A percentile compares a stretch with the other conserved stretches of the same genome.
phyloP scores from a whole-genome alignment of 1,140 invertebrate species.

The Elymnias hypermnestra region DNA sequence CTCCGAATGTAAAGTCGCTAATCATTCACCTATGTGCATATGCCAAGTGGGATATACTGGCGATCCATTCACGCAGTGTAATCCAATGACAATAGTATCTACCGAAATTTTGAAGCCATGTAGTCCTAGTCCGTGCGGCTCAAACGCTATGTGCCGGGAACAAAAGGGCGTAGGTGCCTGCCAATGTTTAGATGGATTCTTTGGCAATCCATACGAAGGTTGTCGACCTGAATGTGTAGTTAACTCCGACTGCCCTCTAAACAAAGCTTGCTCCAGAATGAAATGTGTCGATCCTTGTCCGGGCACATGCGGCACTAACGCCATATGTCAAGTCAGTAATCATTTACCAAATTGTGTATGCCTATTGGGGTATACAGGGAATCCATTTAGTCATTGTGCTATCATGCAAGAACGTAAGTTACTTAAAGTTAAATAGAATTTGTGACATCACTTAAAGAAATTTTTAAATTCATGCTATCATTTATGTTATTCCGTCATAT shows the following conservation, averaged over 20 bases:
- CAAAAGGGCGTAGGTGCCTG: conserved; percentile 76
- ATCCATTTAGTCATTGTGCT: conserved; percentile 79
- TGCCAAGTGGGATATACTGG: conserved; percentile 84
- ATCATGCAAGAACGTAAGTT: conserved; percentile 29
- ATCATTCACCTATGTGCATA: conserved; percentile 80
- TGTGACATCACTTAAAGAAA: conserved; percentile 8
- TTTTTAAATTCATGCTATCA: too few relatives aligned
- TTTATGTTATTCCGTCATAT: too few relatives aligned
- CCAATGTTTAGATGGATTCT: conserved; percentile 75
- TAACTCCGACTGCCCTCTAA: conserved; percentile 78
- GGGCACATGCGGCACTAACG: conserved; percentile 82
- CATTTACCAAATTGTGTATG: conserved; percentile 85
- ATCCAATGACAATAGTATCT: conserved; percentile 45
- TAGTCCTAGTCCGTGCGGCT: conserved; percentile 77
- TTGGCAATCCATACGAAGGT: conserved; percentile 74
- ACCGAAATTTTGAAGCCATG: conserved; percentile 67
- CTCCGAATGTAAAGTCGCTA: conserved; percentile 80
- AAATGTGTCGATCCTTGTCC: conserved; percentile 86
- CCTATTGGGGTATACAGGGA: conserved; percentile 79
- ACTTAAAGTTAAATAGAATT: not conserved
- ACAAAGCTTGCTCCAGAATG: conserved; percentile 81
- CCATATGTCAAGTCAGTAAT: conserved; percentile 83
- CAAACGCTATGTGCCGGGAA: conserved; percentile 78
- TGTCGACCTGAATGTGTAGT: conserved; percentile 76
- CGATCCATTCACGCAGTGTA: conserved; percentile 81